Evolutionary conservation across 2,113 vertebrate species (phyloP), one percentile per base, ranked within the genome.

Genomic region (Lagopus leucura): DNA sequence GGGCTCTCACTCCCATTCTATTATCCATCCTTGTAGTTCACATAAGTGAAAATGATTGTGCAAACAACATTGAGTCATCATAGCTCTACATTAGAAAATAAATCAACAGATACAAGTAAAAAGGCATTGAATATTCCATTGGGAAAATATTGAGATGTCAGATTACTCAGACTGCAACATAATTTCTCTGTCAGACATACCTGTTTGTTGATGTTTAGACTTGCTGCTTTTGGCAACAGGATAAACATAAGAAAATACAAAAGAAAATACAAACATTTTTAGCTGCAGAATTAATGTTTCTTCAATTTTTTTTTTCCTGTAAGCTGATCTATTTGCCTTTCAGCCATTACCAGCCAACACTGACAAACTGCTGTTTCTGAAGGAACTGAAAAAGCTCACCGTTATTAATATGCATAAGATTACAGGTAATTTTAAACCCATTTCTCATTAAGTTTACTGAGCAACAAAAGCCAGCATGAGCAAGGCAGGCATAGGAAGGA

Each of bases 271-370:
- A 91, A 77, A 72, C 55, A 57, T 72, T 63, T 43, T 75, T 89
- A 96, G 74, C 63, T 94, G 38, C n/a, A 95, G 84, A 95, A 86
- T 13, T 3, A 86, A 88, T 80, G 34, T 66, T 83, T 82, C n/a
- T 47, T 30, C 89, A 75, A n/a, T 13, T 77, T 80, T 67, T 92
- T 82, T 69, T 65, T 28, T 6, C 25, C 10, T 17, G 32, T 69
- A 75, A 96, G n/a, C 17, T 90, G 50, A 63, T 88, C 47, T 78
- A 74, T 72, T 94, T 96, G 48, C 84, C 72, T 96, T 95, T 90
- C 91, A 90, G 55, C 45, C 40, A 88, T 82, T 95, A 95, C 81
- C 43, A 96, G 54, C 73, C 71, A 94, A 77, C 45, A 84, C 61
- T 93, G 93, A 94, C 75, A 92, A 89, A 84, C 19, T 17, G 11